Percentiles rank a stretch among this genome's conserved stretches.
Evolutionary conservation across 2,797 vertebrate species (phyloP).

Genomic region (Simalia tracyae): DNA sequence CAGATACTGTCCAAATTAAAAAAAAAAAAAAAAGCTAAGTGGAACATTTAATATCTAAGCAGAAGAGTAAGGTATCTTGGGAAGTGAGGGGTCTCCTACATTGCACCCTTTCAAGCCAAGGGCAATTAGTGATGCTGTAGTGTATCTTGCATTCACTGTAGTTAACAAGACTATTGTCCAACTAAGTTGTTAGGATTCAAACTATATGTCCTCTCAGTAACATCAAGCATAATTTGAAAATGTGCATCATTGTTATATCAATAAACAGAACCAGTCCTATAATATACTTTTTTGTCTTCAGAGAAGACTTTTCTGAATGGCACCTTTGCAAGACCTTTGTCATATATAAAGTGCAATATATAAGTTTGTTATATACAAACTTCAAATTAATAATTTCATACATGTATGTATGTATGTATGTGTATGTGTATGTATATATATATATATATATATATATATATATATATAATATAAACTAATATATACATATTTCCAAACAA

Average conservation of each 20-base stretch:
- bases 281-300: background rate
- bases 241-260: background rate
- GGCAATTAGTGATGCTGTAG: background rate
- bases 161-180: too few relatives aligned
- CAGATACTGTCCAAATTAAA: background rate
- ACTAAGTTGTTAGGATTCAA: background rate
- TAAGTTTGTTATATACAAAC: too few relatives aligned
- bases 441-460: background rate
- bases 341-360: too few relatives aligned
- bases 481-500: too few relatives aligned
- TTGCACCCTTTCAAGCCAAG: background rate
- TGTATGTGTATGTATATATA: background rate
- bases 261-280: background rate
- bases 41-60: slow-evolving; percentile 8
- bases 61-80: background rate
- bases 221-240: background rate
- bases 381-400: background rate
- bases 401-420: background rate
- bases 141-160: background rate
- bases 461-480: background rate
- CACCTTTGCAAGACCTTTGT: too few relatives aligned
- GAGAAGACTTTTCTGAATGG: too few relatives aligned
- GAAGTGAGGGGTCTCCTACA: background rate
- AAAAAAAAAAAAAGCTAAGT: slow-evolving; percentile 1
- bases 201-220: background rate